Percentiles rank a stretch among this genome's conserved stretches.
phyloP scores from a whole-genome alignment of 2,797 vertebrate species.

The Alfaro cultratus region DNA sequence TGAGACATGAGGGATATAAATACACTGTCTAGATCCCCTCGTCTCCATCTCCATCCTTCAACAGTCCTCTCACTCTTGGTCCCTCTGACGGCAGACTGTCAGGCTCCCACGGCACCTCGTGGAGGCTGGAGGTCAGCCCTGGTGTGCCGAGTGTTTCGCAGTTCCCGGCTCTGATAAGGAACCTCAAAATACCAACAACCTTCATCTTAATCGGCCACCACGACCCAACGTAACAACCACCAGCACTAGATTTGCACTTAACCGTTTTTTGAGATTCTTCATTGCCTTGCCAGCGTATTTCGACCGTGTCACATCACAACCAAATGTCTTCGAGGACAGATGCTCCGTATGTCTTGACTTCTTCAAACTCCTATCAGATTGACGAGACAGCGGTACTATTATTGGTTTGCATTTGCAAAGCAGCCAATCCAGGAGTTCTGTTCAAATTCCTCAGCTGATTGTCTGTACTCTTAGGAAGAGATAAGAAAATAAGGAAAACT shows the following conservation, averaged over 20 bases:
- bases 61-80: conserved; percentile 60
- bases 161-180: conserved; percentile 60
- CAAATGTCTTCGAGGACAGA: background rate
- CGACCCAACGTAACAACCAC: background rate
- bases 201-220: conserved; percentile 23
- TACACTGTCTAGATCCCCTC: conserved; percentile 74
- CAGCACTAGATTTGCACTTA: background rate
- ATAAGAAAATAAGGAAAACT: background rate
- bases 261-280: too few species aligned
- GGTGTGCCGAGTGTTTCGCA: conserved; percentile 15
- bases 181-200: conserved; percentile 62
- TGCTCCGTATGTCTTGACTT: background rate
- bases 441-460: too few species aligned
- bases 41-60: conserved; percentile 71
- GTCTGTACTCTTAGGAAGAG: background rate
- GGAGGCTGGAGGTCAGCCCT: conserved; percentile 44
- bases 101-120: conserved; percentile 29
- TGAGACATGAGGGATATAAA: conserved; percentile 80
- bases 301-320: background rate
- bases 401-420: background rate
- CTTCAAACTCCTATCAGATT: background rate
- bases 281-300: background rate
- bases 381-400: background rate
- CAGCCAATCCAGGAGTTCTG: too few species aligned
- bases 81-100: conserved; percentile 41